These are phyloP conservation scores for Tenualosa thibaudeaui DNA, from an alignment of 2,797 vertebrate species.

Conservation along the genomic window DNA sequence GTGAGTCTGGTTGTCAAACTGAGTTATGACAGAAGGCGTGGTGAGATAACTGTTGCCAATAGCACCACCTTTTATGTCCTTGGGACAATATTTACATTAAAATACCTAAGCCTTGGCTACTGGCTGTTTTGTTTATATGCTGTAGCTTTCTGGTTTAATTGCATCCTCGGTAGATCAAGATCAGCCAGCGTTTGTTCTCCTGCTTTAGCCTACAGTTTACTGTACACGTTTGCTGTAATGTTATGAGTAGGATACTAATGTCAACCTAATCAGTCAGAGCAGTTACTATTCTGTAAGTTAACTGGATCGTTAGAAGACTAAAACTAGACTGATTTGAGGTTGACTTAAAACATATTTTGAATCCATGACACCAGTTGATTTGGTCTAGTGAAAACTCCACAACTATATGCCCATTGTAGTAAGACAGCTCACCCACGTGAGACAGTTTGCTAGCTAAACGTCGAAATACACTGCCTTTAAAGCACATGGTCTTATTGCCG, in stretches of 20 bases:
- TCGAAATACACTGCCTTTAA: neutral
- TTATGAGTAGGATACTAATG: neutral
- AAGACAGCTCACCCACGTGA: no score
- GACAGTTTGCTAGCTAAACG: no score
- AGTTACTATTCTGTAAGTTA: neutral
- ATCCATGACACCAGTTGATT: neutral
- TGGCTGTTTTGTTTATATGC: neutral
- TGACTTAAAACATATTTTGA: neutral
- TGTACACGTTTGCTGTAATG: neutral
- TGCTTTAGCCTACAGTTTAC: neutral
- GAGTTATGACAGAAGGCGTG: neutral
- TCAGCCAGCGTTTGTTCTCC: neutral
- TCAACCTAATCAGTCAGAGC: neutral
- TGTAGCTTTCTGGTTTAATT: neutral
- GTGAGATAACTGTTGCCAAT: conserved; percentile 3
- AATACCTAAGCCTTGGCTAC: neutral
- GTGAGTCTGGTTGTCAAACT: neutral
- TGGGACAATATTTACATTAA: neutral
- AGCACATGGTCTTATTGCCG: neutral
- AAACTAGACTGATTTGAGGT: neutral
- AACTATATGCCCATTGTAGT: no score
- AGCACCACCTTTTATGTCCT: neutral
- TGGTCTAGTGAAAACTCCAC: no score
- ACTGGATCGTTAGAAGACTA: neutral
- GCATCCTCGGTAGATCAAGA: neutral